phyloP scores from a whole-genome alignment of 2,797 vertebrate species.

The Alfaro cultratus region DNA sequence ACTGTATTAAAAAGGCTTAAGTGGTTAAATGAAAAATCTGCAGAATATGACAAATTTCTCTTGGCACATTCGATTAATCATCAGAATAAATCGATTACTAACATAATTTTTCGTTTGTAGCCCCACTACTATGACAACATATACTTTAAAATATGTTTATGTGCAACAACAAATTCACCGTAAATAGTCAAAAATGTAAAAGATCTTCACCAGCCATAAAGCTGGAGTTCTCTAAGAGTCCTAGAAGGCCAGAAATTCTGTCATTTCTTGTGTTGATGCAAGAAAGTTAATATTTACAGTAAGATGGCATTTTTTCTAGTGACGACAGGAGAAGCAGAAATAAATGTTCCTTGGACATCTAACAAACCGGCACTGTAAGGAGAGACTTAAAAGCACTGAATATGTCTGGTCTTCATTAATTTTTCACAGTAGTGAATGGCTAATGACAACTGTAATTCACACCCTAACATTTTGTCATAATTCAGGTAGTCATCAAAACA shows the following conservation, averaged over 20 bases:
- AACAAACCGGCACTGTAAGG: background rate
- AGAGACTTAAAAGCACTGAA: background rate
- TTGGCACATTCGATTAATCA: no score
- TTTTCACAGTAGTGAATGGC: background rate
- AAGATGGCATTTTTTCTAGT: background rate
- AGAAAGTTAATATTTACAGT: background rate
- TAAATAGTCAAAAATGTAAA: background rate
- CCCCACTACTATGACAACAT: slow-evolving; percentile 1
- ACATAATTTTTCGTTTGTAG: no score
- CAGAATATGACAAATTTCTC: no score
- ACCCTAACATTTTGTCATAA: background rate
- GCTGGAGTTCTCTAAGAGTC: background rate
- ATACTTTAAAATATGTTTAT: background rate
- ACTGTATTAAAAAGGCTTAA: no score
- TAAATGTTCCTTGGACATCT: background rate
- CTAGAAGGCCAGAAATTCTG: background rate
- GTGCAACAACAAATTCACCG: background rate
- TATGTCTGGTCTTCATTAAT: background rate
- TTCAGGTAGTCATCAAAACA: background rate
- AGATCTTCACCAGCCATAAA: background rate
- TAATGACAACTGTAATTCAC: background rate
- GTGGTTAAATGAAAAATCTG: no score
- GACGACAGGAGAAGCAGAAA: background rate
- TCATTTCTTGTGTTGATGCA: background rate
- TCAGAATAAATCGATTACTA: no score